Evolutionary conservation across 2,888 invertebrate genomes (phyloP).

Genomic region (Noctua janthina): DNA sequence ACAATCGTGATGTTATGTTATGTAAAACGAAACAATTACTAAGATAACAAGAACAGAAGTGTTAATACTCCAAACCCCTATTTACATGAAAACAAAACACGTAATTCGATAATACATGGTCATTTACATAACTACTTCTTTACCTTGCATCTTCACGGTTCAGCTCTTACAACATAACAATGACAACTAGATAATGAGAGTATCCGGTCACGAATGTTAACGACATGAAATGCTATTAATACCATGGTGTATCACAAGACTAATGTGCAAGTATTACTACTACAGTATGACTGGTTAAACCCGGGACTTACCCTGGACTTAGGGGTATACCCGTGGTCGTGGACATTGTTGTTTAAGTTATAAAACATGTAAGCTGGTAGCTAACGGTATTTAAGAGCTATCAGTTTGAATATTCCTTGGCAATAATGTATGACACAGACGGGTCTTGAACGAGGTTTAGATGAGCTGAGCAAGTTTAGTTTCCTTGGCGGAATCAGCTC

Average conservation of each 20-base stretch:
- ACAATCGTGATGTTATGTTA: not conserved
- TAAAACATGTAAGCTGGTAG: not conserved
- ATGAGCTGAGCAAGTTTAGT: not conserved
- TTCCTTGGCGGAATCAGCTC: not conserved
- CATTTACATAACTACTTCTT: slow-evolving; percentile 24
- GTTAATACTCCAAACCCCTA: no score
- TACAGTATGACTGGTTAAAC: slow-evolving; percentile 22
- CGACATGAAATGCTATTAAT: slow-evolving; percentile 72
- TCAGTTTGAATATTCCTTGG: not conserved
- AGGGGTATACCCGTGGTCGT: not conserved
- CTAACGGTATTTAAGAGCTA: not conserved
- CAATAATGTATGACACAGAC: not conserved
- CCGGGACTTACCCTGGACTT: not conserved
- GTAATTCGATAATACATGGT: not conserved
- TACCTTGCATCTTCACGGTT: slow-evolving; percentile 74
- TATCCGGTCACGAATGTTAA: slow-evolving; percentile 81
- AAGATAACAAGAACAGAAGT: not conserved
- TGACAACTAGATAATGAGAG: slow-evolving; percentile 65
- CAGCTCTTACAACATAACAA: slow-evolving; percentile 59
- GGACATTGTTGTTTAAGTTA: not conserved
- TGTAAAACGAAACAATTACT: not conserved
- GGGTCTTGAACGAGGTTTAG: no score
- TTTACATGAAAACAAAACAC: slow-evolving; percentile 6
- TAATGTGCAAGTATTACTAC: slow-evolving; percentile 35
- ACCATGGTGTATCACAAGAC: slow-evolving; percentile 47